Percentiles rank a stretch among this genome's conserved stretches.
Conservation (phyloP, 2,888 invertebrate genomes). For the Watsonalla binaria region DNA sequence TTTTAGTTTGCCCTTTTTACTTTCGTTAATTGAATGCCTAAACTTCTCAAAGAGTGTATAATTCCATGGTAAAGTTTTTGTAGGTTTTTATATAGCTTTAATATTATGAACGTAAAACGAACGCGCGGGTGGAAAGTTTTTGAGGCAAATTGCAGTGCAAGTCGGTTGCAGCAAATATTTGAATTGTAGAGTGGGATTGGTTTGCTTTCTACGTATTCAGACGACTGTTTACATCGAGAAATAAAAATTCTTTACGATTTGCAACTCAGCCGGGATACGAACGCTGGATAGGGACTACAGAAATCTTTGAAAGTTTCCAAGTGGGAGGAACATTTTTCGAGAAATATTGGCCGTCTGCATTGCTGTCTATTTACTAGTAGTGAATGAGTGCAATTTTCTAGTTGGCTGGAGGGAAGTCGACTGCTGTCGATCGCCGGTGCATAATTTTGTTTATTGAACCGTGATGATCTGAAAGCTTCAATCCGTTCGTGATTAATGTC, state of each 20-base stretch:
- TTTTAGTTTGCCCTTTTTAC: not conserved
- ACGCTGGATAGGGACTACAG: not conserved
- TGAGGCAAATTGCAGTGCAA: conserved; percentile 61
- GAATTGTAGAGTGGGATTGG: conserved; percentile 74
- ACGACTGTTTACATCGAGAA: conserved; percentile 54
- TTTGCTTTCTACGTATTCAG: conserved; percentile 66
- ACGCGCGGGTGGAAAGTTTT: conserved; percentile 33
- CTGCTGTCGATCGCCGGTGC: conserved; percentile 9
- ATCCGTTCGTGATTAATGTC: conserved; percentile 37
- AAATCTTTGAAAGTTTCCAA: conserved; percentile 16
- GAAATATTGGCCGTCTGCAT: conserved; percentile 9
- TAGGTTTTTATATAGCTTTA: conserved; percentile 26
- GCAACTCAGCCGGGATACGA: conserved; percentile 14
- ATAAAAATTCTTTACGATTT: conserved; percentile 55
- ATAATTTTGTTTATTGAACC: conserved; percentile 33
- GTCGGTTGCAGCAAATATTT: conserved; percentile 69
- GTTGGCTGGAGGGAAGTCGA: conserved; percentile 9
- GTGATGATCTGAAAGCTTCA: conserved; percentile 35
- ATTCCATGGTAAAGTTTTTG: not conserved
- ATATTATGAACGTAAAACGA: conserved; percentile 22
- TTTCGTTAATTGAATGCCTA: not conserved
- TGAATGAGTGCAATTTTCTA: conserved; percentile 27
- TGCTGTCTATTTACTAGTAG: conserved; percentile 13
- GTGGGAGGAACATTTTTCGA: conserved; percentile 13
- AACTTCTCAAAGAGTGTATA: not conserved